Evolutionary conservation across 2,113 vertebrate species (phyloP), one percentile per base, ranked within the genome.

Genomic region (Phaethornis superciliosus): DNA sequence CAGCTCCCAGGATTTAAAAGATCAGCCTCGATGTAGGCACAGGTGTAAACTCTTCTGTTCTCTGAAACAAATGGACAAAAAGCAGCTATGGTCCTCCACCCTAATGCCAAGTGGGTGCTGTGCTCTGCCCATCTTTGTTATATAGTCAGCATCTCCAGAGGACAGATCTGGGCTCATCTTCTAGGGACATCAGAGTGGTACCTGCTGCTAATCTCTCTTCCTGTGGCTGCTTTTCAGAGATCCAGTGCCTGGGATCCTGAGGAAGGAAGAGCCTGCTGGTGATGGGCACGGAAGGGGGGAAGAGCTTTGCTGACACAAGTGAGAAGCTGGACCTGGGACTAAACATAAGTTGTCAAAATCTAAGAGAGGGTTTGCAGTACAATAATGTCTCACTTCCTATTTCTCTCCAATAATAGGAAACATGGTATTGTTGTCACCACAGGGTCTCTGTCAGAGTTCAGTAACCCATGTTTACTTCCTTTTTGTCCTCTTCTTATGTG

Each of bases 331-430:
- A 60, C 47, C 15, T 3, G 1, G 67, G 64, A 27, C 70, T 74
- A 70, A 90, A 90, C 21, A 37, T 18, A 56, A 54, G 24, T 55
- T 93, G 79, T 88, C 77, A 80, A 85, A 95, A 70, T 70, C 47
- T 81, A 82, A 54, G 75, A 82, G 70, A 80, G 81, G 22, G n/a
- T 72, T 40, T 89, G 75, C 81, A 69, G 81, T 30, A 47, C 0
- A 95, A 94, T 81, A 95, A 89, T 89, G 35, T 49, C 54, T 65
- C 32, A 4, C 84, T 97, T 95, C 94, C 93, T 83, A 24, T 87
- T 91, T 94, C 33, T 59, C 30, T 81, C 64, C 80, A 78, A 6
- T 67, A 71, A 85, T 77, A 93, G 95, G 93, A 96, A 96, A 71
- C 1, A 2, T 3, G 0, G 32, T 32, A 19, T 79, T 88, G 64